phyloP scores from a whole-genome alignment of 2,113 vertebrate genomes.

The Sebastes fasciatus region DNA sequence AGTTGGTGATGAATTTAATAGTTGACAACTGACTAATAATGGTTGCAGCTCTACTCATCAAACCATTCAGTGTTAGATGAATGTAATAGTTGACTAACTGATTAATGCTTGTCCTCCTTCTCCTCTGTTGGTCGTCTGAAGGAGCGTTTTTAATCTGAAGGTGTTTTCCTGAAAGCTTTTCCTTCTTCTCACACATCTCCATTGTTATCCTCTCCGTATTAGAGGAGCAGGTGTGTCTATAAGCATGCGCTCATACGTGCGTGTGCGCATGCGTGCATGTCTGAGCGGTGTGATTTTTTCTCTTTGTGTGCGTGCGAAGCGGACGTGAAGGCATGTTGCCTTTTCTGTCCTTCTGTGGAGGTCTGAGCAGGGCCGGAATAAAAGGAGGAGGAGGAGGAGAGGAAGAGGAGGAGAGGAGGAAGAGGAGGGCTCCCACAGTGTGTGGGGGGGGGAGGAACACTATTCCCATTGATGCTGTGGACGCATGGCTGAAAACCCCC shows the following conservation, averaged over 20 bases:
- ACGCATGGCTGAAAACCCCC: conserved; percentile 78
- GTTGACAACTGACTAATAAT: too few relatives aligned
- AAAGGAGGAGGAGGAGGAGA: conserved; percentile 69
- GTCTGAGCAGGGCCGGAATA: conserved; percentile 75
- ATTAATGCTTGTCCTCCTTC: not conserved
- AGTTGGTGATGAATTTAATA: too few relatives aligned
- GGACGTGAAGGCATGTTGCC: conserved; percentile 85
- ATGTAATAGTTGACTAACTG: too few relatives aligned
- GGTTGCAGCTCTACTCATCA: too few relatives aligned
- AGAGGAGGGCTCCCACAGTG: not conserved
- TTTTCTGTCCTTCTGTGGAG: conserved; percentile 74
- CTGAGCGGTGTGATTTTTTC: conserved; percentile 74
- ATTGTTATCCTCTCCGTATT: conserved; percentile 41
- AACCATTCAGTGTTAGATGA: too few relatives aligned
- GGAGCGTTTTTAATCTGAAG: conserved; percentile 9
- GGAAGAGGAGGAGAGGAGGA: conserved; percentile 69
- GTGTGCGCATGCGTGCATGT: conserved; percentile 73
- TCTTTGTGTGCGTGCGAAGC: conserved; percentile 74
- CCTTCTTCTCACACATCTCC: conserved; percentile 36
- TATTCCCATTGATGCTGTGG: conserved; percentile 79
- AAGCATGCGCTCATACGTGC: conserved; percentile 49
- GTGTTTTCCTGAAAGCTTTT: conserved; percentile 32
- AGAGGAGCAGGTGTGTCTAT: conserved; percentile 35
- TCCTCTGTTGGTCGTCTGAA: conserved; percentile 21
- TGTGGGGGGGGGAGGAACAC: conserved; percentile 72